Conservation (phyloP, 1,140 invertebrate genomes). For the Achroia grisella region DNA sequence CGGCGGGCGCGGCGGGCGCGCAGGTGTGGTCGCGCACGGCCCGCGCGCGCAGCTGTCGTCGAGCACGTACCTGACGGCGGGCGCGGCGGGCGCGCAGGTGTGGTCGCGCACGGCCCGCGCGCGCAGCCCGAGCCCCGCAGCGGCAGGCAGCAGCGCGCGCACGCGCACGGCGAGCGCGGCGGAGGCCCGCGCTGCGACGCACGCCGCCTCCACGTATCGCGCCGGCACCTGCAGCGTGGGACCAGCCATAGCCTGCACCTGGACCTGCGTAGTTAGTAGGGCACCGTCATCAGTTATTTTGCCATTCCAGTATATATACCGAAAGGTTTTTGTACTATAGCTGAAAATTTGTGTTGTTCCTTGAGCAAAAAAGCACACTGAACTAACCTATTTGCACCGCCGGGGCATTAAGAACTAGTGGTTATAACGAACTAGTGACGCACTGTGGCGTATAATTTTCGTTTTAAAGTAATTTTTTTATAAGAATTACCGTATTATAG, state of each 20-base stretch:
- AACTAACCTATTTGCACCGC: too few relatives aligned
- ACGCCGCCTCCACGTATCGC: slow-evolving; percentile 19
- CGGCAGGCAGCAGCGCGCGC: slow-evolving; percentile 15
- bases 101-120: slow-evolving; percentile 14
- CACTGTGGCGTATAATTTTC: too few relatives aligned
- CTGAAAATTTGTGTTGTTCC: too few relatives aligned
- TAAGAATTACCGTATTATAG: too few relatives aligned
- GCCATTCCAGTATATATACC: too few relatives aligned
- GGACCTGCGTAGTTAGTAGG: slow-evolving; percentile 28
- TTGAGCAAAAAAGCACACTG: too few relatives aligned
- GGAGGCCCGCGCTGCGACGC: slow-evolving; percentile 24
- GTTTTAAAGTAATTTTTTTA: too few relatives aligned
- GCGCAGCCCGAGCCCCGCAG: slow-evolving; percentile 20
- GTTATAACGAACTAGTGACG: too few relatives aligned
- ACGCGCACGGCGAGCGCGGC: slow-evolving; percentile 22
- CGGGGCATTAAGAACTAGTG: too few relatives aligned
- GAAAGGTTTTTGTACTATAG: too few relatives aligned
- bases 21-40: too few relatives aligned
- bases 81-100: slow-evolving; percentile 14
- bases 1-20: slow-evolving; percentile 4
- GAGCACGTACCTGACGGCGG: slow-evolving; percentile 12
- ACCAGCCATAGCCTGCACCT: slow-evolving; percentile 32
- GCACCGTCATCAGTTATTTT: too few relatives aligned
- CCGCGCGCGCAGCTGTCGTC: background rate
- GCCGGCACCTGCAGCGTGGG: slow-evolving; percentile 17